These are phyloP conservation scores for Laupala kohalensis DNA, from an alignment of 1,140 invertebrate species.

Conservation along the genomic window DNA sequence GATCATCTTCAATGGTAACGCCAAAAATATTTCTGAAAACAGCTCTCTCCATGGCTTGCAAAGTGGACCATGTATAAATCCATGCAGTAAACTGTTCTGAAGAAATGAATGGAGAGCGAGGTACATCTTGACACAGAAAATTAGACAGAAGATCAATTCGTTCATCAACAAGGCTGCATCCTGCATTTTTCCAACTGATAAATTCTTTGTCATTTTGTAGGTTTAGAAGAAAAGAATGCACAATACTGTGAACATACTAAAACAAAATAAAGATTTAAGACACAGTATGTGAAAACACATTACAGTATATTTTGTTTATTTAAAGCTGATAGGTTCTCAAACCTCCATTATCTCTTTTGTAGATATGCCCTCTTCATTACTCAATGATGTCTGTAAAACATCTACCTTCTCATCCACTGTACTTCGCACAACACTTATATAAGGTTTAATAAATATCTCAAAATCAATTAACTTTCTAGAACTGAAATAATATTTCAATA, in stretches of 20 bases:
- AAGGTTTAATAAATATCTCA: not conserved
- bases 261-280: not conserved
- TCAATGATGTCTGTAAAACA: not conserved
- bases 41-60: not conserved
- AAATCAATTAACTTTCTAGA: not conserved
- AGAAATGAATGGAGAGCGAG: not conserved
- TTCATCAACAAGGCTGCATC: not conserved
- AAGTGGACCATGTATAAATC: not conserved
- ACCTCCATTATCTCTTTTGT: not conserved
- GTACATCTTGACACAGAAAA: not conserved
- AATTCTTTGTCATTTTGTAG: not conserved
- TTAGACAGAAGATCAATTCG: not conserved
- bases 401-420: not conserved
- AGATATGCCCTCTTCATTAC: not conserved
- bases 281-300: too few species aligned
- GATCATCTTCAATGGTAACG: not conserved
- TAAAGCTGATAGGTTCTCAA: not conserved
- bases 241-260: not conserved
- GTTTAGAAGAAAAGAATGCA: not conserved
- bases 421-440: not conserved
- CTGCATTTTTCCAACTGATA: not conserved
- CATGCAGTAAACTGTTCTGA: not conserved
- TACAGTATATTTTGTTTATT: not conserved
- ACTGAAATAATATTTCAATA: not conserved
- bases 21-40: not conserved